These are phyloP conservation scores for Icerya purchasi DNA, from an alignment of 2,888 invertebrate genomes.

Conservation along the genomic window DNA sequence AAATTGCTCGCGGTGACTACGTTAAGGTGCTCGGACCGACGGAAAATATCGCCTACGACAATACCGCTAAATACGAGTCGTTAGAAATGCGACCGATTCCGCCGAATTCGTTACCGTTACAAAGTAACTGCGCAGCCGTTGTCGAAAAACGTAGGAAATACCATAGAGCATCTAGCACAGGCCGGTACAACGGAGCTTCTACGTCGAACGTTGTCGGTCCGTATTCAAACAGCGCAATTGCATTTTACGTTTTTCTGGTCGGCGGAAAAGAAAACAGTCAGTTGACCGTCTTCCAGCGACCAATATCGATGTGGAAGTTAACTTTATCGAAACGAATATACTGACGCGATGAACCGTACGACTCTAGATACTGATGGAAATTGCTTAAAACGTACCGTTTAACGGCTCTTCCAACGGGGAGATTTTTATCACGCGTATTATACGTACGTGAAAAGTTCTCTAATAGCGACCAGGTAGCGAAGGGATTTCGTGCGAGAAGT, in stretches of 20 bases:
- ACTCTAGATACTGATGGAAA: too few relatives aligned
- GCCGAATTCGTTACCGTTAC: constrained; percentile 19
- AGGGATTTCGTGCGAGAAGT: too few relatives aligned
- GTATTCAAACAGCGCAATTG: too few relatives aligned
- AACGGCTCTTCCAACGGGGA: too few relatives aligned
- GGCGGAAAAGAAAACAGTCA: constrained; percentile 63
- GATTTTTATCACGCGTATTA: too few relatives aligned
- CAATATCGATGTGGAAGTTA: constrained; percentile 58
- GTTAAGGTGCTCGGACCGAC: constrained; percentile 36
- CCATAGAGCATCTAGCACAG: constrained; percentile 36
- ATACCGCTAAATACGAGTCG: constrained; percentile 23
- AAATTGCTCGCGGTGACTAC: constrained; percentile 20
- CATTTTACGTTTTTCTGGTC: constrained; percentile 42
- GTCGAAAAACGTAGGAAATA: constrained; percentile 20
- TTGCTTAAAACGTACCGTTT: too few relatives aligned
- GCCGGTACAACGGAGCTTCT: constrained; percentile 30
- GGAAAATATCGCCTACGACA: constrained; percentile 36
- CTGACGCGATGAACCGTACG: too few relatives aligned
- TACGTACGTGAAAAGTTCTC: too few relatives aligned
- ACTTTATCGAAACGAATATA: constrained; percentile 7
- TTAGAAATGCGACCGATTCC: constrained; percentile 21
- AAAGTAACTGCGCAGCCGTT: constrained; percentile 9
- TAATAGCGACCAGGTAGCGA: too few relatives aligned
- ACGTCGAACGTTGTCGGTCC: constrained; percentile 23
- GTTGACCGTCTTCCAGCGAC: constrained; percentile 49